Percentiles rank a stretch among this genome's conserved stretches.
Conservation (phyloP, 2,888 invertebrate species). For the Ochropleura plecta region DNA sequence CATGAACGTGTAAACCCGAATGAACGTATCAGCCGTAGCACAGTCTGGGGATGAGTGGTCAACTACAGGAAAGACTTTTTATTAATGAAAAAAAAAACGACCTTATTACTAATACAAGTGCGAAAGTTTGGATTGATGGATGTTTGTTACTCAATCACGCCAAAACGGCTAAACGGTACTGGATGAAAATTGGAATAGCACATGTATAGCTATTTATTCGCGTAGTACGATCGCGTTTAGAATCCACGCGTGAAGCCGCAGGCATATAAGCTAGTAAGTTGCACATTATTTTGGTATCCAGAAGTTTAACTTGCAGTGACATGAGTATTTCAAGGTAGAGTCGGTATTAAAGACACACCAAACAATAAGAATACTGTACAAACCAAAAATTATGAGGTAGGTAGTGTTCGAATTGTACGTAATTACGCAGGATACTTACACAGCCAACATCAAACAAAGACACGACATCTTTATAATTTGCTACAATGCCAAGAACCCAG, state of each 20-base stretch:
- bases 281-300: too few relatives aligned
- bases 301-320: too few relatives aligned
- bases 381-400: background rate
- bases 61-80: background rate
- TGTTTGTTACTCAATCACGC: too few relatives aligned
- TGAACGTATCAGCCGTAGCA: constrained; percentile 15
- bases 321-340: too few relatives aligned
- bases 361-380: background rate
- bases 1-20: background rate
- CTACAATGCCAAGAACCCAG: constrained; percentile 60
- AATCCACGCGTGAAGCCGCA: too few relatives aligned
- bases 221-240: too few relatives aligned
- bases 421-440: constrained; percentile 27
- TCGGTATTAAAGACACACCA: background rate
- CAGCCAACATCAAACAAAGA: constrained; percentile 31
- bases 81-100: constrained; percentile 12
- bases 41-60: constrained; percentile 1
- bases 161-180: too few relatives aligned
- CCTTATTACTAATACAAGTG: too few relatives aligned
- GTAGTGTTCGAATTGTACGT: constrained; percentile 1
- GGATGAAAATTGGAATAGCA: too few relatives aligned
- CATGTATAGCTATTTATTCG: too few relatives aligned
- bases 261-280: too few relatives aligned
- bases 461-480: constrained; percentile 60
- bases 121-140: too few relatives aligned